Evolutionary conservation across 2,888 invertebrate species (phyloP), one percentile per base, ranked within the genome.

Genomic region (Chymomyza procnemis): DNA sequence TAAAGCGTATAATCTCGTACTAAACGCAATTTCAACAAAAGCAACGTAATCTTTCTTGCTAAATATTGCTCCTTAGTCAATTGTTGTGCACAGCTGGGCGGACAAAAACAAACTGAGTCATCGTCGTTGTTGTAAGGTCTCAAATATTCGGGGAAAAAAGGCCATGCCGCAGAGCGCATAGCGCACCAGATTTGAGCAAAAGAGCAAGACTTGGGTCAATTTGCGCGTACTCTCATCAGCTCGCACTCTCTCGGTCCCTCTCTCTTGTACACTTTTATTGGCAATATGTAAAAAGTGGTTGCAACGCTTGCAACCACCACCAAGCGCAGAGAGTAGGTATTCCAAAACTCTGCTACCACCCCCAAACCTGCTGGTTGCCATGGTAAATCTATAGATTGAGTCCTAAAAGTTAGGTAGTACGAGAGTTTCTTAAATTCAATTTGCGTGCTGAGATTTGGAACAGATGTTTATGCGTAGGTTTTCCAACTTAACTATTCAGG

Each of bases 91-190:
- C 80, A 71, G 78, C 72, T 73, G 71, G 46, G 75, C 71, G 73
- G 71, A 66, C 76, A 68, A 77, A 70, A 80, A 74, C 72, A 79
- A 79, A 82, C 73, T 74, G 67, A 79, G 61, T 75, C 71, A 74
- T 69, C 57, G 19, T 22, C 34, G n/a, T 18, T 8, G 56, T 50
- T 4, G 30, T 52, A 56, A n/a, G 54, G 16, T 57, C 18, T 16
- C 18, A 50, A 61, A 61, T 34, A 30, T 52, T n/a, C 30, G 48
- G 48, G n/a, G n/a, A n/a, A n/a, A 50, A n/a, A 50, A 8, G 16
- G 16, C 48, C n/a, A 50, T 8, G 48, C 16, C 48, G 5, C 70
- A 46, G 61, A 71, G 65, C 52, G 48, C 56, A 41, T n/a, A 21
- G 34, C 47, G 46, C 21, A 18, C 47, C 60, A 50, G 19, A 50